Percentiles rank a stretch among this genome's conserved stretches.
phyloP scores from a whole-genome alignment of 2,797 vertebrate genomes.

The Loriculus beryllinus region DNA sequence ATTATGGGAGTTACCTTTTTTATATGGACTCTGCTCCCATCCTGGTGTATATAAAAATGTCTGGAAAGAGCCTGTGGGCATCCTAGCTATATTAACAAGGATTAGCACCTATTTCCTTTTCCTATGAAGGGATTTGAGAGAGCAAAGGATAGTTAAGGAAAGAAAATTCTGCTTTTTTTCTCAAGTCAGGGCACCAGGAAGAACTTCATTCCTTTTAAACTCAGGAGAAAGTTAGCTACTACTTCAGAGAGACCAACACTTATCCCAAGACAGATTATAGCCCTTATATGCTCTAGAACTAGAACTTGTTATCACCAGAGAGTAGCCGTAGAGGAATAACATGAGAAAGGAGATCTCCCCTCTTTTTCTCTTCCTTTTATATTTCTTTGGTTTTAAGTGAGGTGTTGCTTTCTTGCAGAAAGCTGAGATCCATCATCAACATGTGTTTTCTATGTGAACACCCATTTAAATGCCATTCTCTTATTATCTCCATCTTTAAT shows the following conservation, averaged over 20 bases:
- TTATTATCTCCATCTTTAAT: neutral
- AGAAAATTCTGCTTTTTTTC: neutral
- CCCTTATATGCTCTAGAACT: neutral
- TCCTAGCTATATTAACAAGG: neutral
- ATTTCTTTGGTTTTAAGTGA: neutral
- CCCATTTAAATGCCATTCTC: neutral
- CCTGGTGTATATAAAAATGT: neutral
- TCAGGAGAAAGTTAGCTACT: neutral
- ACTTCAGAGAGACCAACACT: neutral
- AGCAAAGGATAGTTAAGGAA: neutral
- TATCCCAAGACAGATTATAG: neutral
- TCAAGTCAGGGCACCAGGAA: neutral
- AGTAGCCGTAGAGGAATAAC: neutral
- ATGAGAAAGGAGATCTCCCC: neutral
- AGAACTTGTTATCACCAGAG: neutral
- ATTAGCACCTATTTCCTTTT: slow-evolving; percentile 36
- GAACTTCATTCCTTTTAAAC: neutral
- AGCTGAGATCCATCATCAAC: neutral
- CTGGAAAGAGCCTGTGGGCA: neutral
- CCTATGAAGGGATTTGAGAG: neutral
- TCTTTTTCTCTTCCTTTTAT: neutral
- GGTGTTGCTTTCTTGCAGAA: neutral
- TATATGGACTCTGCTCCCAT: neutral
- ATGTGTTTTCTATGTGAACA: neutral
- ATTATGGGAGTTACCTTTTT: neutral